These are phyloP conservation scores for Metopia argyrocephala DNA, from an alignment of 2,888 invertebrate genomes.

Conservation along the genomic window DNA sequence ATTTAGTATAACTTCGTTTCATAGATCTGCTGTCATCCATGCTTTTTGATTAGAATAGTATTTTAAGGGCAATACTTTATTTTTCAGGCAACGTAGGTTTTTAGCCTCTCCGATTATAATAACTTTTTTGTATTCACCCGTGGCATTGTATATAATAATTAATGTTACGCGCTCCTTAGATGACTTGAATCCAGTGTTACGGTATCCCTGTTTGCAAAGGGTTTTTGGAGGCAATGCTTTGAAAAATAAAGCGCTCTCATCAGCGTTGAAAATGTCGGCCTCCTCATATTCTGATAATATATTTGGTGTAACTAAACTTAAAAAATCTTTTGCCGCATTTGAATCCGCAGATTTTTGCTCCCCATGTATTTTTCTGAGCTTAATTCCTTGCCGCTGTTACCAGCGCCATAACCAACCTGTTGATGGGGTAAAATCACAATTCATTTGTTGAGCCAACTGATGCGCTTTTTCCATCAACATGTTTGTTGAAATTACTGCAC, in stretches of 20 bases:
- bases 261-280: constrained; percentile 49
- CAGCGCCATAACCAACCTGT: constrained; percentile 50
- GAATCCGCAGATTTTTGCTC: constrained; percentile 50
- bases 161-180: constrained; percentile 44
- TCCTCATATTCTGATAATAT: constrained; percentile 49
- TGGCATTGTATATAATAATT: constrained; percentile 28
- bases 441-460: constrained; percentile 46
- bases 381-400: constrained; percentile 51
- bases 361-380: constrained; percentile 51
- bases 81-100: constrained; percentile 23
- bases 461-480: constrained; percentile 51
- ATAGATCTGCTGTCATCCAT: constrained; percentile 41
- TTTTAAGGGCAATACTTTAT: constrained; percentile 17
- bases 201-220: constrained; percentile 46
- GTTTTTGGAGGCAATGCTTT: constrained; percentile 53
- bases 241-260: constrained; percentile 51
- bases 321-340: constrained; percentile 48
- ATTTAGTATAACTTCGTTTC: constrained; percentile 39
- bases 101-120: constrained; percentile 22
- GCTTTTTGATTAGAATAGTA: constrained; percentile 28
- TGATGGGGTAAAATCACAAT: constrained; percentile 50
- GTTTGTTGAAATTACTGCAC: constrained; percentile 48
- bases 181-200: constrained; percentile 48
- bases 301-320: constrained; percentile 47
- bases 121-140: constrained; percentile 37